Evolutionary conservation across 2,888 invertebrate genomes (phyloP).

Genomic region (Conus canariensis): DNA sequence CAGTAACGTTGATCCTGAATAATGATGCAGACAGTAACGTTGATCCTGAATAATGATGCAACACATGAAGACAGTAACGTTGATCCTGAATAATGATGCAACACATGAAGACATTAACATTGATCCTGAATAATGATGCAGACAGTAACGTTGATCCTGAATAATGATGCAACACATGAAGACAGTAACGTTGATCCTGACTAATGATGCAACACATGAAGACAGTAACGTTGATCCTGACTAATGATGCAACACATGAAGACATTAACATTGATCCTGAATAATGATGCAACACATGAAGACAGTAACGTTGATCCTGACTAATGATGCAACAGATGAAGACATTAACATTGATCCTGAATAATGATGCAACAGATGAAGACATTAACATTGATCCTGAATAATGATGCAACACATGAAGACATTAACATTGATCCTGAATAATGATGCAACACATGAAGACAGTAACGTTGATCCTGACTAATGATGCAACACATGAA

Average conservation of each 20-base stretch:
- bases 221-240: too few species aligned
- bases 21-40: too few species aligned
- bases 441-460: too few species aligned
- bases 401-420: too few species aligned
- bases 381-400: too few species aligned
- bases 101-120: constrained; percentile 81
- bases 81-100: background rate
- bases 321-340: background rate
- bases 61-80: too few species aligned
- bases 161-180: constrained; percentile 81
- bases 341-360: background rate
- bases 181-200: constrained; percentile 80
- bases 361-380: constrained; percentile 71
- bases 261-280: background rate
- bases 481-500: constrained; percentile 68
- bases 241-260: background rate
- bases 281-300: background rate
- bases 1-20: too few species aligned
- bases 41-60: too few species aligned
- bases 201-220: too few species aligned
- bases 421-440: too few species aligned
- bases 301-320: constrained; percentile 80
- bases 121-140: too few species aligned
- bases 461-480: too few species aligned
- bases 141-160: background rate